Evolutionary conservation across 1,140 invertebrate genomes (phyloP).

Genomic region (Diabrotica undecimpunctata): DNA sequence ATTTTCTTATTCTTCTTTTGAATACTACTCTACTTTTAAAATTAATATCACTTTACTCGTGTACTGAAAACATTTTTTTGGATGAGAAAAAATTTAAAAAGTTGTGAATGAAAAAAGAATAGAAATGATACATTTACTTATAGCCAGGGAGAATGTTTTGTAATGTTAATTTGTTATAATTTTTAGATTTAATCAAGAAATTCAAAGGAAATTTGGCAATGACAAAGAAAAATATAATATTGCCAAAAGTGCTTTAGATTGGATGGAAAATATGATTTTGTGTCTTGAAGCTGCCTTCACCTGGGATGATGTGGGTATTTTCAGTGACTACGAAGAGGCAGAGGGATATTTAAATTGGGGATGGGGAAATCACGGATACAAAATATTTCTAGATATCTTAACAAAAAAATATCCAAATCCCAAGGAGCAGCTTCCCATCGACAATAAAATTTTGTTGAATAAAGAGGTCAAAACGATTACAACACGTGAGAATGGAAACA

Average conservation of each 20-base stretch:
- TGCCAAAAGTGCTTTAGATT: conserved; percentile 34
- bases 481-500: conserved; percentile 12
- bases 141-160: too few species aligned
- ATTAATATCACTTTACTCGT: too few species aligned
- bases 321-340: conserved; percentile 19
- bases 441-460: conserved; percentile 29
- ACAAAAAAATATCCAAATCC: conserved; percentile 29
- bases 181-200: not conserved
- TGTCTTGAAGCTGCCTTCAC: conserved; percentile 20
- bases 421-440: conserved; percentile 22
- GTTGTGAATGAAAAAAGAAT: too few species aligned
- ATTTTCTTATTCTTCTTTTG: too few species aligned
- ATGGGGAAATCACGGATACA: conserved; percentile 36
- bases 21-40: too few species aligned
- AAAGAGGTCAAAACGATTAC: conserved; percentile 30
- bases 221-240: conserved; percentile 25
- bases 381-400: conserved; percentile 33
- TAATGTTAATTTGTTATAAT: not conserved
- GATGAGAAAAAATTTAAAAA: too few species aligned
- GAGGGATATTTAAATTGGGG: conserved; percentile 27
- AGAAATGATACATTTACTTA: too few species aligned
- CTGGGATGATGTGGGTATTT: conserved; percentile 18
- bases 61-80: too few species aligned
- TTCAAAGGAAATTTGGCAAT: conserved; percentile 4
- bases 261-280: conserved; percentile 7